Base-by-base conservation (phyloP, 2,113 vertebrate genomes). In the Cryptotis parvus region DNA sequence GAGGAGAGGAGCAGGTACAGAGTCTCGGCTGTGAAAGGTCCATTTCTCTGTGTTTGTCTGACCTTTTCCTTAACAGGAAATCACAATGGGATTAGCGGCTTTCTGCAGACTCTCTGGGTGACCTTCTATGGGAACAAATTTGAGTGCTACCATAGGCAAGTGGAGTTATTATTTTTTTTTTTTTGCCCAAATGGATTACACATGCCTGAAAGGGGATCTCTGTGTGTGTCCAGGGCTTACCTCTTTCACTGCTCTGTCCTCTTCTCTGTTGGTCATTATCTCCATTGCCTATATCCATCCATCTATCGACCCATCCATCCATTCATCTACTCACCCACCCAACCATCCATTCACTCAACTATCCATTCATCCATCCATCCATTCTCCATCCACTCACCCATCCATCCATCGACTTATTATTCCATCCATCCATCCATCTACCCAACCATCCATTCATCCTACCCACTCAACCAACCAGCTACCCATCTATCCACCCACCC, bases 51-150 rank as follows among this genome's bases (percentile, higher is more conserved):
- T 97, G 97, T 98, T 98, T 98, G 94, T 96, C 89, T 98, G 97
- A 97, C 97, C 97, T 97, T 97, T 96, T 81, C 92, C 96, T 92
- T 97, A 96, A 97, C 97, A 97, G 97, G 97, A 97, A 98, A 93
- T 95, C 92, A 79, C 95, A 89, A 95, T 88, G 70, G 92, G 97
- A 95, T 97, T 95, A 97, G 94, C 96, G 92, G 78, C 89, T 95
- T 95, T 96, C 92, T 97, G 97, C 94, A 95, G 95, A 95, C 70
- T 93, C 97, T 97, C 82, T 80, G 43, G 89, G 92, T 24, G 16
- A 96, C 95, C 7, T 0, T 96, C 93, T 97, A 92, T 91, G 87
- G 16, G 95, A 93, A 92, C 93, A 92, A 65, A 90, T 91, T 83
- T 92, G 90, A 94, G 75, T 66, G 91, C 84, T 84, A 73, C 77